Evolutionary conservation across 1,140 invertebrate genomes (phyloP).

Genomic region (Macrosteles quadrilineatus): DNA sequence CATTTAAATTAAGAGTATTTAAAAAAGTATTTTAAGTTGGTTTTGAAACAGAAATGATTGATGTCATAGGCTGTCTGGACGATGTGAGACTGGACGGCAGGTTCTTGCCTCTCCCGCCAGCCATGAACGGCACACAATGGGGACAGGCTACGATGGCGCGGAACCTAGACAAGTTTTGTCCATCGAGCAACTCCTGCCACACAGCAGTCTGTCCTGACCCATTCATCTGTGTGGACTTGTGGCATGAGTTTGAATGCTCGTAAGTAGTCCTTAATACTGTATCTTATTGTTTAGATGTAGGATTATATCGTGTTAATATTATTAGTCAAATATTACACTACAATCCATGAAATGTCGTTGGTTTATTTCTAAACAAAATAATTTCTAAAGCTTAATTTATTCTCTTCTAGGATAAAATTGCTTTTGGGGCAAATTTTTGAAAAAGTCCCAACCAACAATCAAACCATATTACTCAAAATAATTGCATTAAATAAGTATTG

Average conservation of each 20-base stretch:
- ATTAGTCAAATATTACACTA: not conserved
- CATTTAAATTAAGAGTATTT: no score
- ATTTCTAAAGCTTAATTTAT: not conserved
- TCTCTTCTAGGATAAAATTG: no score
- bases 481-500: no score
- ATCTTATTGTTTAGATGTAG: no score
- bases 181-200: conserved; percentile 89
- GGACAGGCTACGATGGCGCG: conserved; percentile 88
- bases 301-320: conserved; percentile 45
- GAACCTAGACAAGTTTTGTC: conserved; percentile 82
- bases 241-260: conserved; percentile 97
- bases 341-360: not conserved
- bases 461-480: no score
- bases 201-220: conserved; percentile 87
- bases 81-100: conserved; percentile 87
- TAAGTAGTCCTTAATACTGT: no score
- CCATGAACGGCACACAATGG: conserved; percentile 94
- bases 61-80: conserved; percentile 81
- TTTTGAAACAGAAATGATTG: no score
- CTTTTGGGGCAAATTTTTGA: no score
- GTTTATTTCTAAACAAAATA: not conserved
- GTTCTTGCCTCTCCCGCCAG: conserved; percentile 85
- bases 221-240: conserved; percentile 92
- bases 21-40: no score
- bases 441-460: no score